Evolutionary conservation across 2,113 vertebrate genomes (phyloP), one percentile per base, ranked within the genome.

Genomic region (Setophaga coronata): DNA sequence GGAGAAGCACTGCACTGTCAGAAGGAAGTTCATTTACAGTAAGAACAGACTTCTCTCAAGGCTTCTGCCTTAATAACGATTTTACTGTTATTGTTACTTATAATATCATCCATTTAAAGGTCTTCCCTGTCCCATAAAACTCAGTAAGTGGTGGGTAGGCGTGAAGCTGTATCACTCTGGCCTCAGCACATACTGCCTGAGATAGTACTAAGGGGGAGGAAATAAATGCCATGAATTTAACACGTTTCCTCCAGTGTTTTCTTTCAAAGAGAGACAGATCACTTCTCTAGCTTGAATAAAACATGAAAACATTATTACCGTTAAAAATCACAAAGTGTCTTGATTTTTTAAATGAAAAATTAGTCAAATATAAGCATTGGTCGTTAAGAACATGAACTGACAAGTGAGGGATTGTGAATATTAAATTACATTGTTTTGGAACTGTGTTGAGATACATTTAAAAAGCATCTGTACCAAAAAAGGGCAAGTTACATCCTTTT

Each of bases 1-100:
- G 99, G 99, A 77, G 99, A 99, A 96, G 98, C 98, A 10, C 97
- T 99, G 14, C 98, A 98, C 83, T 99, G 98, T 36, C 99, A 99
- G 93, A 98, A 98, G 54, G 96, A 99, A 43, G 98, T 99, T 26
- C 99, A 99, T 72, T 97, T 99, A 67, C 98, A 98, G 99, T 99
- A 97, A 97, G 99, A 94, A 61, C 2, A 23, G 15, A 38, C 85
- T 61, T 40, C 15, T 50, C 29, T 50, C 10, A 5, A 36, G 31
- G 53, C 57, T 78, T 71, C 33, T 12, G 4, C 48, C 24, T 67
- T 24, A 29, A 1, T 29, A 34, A 14, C 3, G 6, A 10, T 76
- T 34, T 47, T 43, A 23, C 56, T 72, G 25, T 40, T 54, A 6
- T 3, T 87, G 18, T 36, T 65, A 14, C 36, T 69, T 45, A 20